A percentile compares a stretch with the other conserved stretches of the same genome.
Evolutionary conservation across 2,888 invertebrate species (phyloP).

Genomic region (Anthoptus insignis): DNA sequence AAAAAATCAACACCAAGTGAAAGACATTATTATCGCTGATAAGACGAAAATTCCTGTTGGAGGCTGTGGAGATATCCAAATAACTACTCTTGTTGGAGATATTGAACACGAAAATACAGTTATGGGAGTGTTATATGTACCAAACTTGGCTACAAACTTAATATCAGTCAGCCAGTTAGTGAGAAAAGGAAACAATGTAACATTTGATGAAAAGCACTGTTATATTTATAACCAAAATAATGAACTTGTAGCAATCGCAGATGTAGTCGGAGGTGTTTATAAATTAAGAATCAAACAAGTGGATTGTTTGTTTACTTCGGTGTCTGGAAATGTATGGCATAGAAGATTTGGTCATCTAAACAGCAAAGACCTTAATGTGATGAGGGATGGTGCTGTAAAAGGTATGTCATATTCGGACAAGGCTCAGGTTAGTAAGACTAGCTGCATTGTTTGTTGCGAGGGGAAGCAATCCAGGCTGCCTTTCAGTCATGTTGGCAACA

Average conservation of each 20-base stretch:
- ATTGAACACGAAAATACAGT: background rate
- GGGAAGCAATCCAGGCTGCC: background rate
- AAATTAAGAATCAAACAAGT: too few species aligned
- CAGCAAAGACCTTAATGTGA: background rate
- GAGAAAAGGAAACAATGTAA: too few species aligned
- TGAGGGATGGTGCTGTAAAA: background rate
- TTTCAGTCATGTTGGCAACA: background rate
- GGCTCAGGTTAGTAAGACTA: background rate
- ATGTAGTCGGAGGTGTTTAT: too few species aligned
- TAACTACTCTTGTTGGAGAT: background rate
- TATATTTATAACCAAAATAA: too few species aligned
- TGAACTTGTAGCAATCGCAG: too few species aligned
- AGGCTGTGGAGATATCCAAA: background rate
- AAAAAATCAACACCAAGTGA: too few species aligned
- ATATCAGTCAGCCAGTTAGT: too few species aligned
- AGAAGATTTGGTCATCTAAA: background rate
- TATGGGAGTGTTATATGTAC: background rate
- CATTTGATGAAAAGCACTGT: too few species aligned
- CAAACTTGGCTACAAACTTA: background rate
- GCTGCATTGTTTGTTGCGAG: slow-evolving; percentile 1
- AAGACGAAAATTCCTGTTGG: background rate
- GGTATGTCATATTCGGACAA: background rate
- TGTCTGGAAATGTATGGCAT: background rate
- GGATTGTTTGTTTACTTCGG: too few species aligned
- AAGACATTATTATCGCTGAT: background rate